Percentiles rank a stretch among this genome's conserved stretches.
Conservation (phyloP, 2,797 vertebrate genomes). For the Pampus argenteus region DNA sequence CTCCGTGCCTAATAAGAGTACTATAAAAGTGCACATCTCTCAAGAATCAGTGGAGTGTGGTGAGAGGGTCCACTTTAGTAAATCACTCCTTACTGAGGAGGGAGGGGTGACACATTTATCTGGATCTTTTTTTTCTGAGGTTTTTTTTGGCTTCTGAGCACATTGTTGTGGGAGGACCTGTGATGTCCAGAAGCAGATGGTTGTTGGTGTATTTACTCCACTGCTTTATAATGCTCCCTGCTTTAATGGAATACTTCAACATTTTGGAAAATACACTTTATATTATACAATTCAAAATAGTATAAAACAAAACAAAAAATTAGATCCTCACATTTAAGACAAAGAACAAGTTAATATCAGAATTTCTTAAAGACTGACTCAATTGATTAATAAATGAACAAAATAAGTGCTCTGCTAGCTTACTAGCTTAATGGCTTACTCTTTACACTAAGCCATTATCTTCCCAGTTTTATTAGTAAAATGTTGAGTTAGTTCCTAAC, state of each 20-base stretch:
- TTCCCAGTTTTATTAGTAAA: too few species aligned
- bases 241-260: slow-evolving; percentile 41
- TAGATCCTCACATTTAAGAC: too few species aligned
- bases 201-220: slow-evolving; percentile 12
- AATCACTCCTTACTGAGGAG: slow-evolving; percentile 45
- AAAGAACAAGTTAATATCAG: too few species aligned
- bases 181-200: slow-evolving; percentile 1
- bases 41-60: slow-evolving; percentile 38
- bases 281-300: too few species aligned
- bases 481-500: too few species aligned
- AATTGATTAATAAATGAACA: too few species aligned
- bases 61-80: slow-evolving; percentile 47
- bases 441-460: too few species aligned
- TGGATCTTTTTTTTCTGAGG: slow-evolving; percentile 20
- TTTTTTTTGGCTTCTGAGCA: slow-evolving; percentile 32
- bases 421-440: too few species aligned
- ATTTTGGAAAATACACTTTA: too few species aligned
- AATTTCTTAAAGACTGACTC: too few species aligned
- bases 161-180: slow-evolving; percentile 8
- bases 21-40: slow-evolving; percentile 50
- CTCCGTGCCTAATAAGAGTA: slow-evolving; percentile 48
- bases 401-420: too few species aligned
- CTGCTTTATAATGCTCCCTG: slow-evolving; percentile 34
- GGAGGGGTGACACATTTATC: slow-evolving; percentile 32
- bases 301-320: too few species aligned